phyloP scores from a whole-genome alignment of 2,888 invertebrate species.

The Pomacea canaliculata region DNA sequence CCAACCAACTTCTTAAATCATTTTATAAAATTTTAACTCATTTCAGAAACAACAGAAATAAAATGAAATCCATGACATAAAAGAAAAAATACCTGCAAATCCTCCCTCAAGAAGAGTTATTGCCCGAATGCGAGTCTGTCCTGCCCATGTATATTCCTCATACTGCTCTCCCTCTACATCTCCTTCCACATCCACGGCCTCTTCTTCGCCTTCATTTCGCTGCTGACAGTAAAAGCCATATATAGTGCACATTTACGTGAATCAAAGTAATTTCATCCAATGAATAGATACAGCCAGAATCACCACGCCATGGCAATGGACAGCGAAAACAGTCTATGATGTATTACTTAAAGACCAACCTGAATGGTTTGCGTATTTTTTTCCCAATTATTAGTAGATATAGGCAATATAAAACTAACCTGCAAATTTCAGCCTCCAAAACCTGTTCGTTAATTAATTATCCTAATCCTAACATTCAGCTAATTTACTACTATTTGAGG shows the following conservation, averaged over 20 bases:
- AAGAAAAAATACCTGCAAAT: slow-evolving; percentile 48
- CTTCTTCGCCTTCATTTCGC: slow-evolving; percentile 73
- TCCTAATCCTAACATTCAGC: neutral
- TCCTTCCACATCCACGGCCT: slow-evolving; percentile 77
- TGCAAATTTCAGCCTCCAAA: no score
- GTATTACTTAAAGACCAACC: neutral
- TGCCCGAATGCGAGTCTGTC: slow-evolving; percentile 78
- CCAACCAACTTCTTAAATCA: no score
- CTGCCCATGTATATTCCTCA: slow-evolving; percentile 94
- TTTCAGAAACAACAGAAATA: no score
- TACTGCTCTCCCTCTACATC: slow-evolving; percentile 73
- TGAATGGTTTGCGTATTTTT: no score
- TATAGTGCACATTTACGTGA: neutral
- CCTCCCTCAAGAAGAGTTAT: slow-evolving; percentile 70
- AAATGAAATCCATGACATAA: no score
- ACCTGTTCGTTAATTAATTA: no score
- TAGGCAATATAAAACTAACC: no score
- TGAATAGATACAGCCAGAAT: neutral
- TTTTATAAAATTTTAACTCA: no score
- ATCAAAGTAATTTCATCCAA: neutral
- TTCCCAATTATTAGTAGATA: no score
- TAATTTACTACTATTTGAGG: neutral
- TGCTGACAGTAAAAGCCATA: slow-evolving; percentile 11
- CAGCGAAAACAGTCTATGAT: neutral
- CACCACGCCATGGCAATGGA: neutral